Base-by-base conservation (phyloP, 2,113 vertebrate species). In the Plotosus lineatus region DNA sequence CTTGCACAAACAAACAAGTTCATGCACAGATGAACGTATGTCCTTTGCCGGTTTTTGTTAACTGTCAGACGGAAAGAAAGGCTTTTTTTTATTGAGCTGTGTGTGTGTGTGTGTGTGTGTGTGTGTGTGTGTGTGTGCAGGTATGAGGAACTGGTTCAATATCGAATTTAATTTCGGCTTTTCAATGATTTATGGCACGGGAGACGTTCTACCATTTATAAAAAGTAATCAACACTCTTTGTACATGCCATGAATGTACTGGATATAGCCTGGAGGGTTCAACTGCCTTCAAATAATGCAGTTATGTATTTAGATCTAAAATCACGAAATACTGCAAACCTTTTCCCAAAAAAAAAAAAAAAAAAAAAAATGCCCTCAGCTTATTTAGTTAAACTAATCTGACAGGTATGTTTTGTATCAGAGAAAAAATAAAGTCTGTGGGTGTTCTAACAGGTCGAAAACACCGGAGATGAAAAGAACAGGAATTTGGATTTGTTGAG, bases 1-100 rank as follows among this genome's bases (percentile, higher is more conserved):
- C 80, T 83, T 86, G 87, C 66, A 81, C 87, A 92, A 89, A 93
- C 91, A 93, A 91, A 90, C 89, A 85, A 75, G 68, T 65, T 77
- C 80, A 78, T 80, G 83, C 60, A 68, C 68, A 84, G 26, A 75
- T 78, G 85, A 53, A 76, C 80, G 74, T 9, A 53, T 88, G 84
- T 84, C 80, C 82, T 82, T 81, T 46, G 19, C 76, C 56, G 66
- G 36, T 42, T 84, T 66, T 66, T 56, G 12, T 73, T 58, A 48
- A 78, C 44, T 58, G 50, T 75, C 78, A 46, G 28, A 40, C 8
- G 56, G 28, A 15, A 80, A 28, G 21, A 42, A 36, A 46, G 60
- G 36, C 42, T 36, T 73, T 73, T n/a, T 56, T 56, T 73, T 51
- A 33, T 55, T 75, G 58, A 6, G 14, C 46, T 72, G 40, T 50